Conservation (phyloP, 2,113 vertebrate species). For the Chionomys nivalis region DNA sequence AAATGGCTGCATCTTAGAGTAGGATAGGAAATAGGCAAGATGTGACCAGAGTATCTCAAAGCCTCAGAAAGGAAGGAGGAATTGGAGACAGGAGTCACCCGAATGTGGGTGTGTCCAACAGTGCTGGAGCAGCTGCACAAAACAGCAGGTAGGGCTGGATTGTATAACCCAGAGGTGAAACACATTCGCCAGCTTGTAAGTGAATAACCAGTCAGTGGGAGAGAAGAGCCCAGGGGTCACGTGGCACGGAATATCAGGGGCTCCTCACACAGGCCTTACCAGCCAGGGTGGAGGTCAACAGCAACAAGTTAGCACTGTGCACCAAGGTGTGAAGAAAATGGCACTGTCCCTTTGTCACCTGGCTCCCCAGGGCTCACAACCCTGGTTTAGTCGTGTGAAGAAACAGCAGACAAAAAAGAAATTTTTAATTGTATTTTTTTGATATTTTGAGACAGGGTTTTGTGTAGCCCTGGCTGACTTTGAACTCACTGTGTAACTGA, state of each 20-base stretch:
- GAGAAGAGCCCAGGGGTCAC: background rate
- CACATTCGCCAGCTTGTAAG: background rate
- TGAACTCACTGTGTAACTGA: background rate
- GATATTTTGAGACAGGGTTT: background rate
- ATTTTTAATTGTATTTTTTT: background rate
- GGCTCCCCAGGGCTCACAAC: background rate
- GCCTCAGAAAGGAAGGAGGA: background rate
- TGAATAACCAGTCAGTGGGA: background rate
- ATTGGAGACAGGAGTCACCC: background rate
- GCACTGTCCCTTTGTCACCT: background rate
- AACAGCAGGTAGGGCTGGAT: background rate
- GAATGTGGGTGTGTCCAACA: too few species aligned
- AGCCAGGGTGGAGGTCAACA: background rate
- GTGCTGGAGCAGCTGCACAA: background rate
- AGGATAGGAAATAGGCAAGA: background rate
- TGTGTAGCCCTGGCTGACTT: background rate
- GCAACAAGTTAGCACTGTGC: background rate
- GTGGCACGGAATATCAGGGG: background rate
- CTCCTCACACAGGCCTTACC: background rate
- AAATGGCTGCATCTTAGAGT: background rate
- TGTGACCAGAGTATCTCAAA: background rate
- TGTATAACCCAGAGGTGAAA: background rate
- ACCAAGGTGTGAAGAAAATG: background rate
- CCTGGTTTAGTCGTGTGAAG: background rate
- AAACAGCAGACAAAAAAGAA: background rate